Base-by-base conservation (phyloP, 2,888 invertebrate species). In the Ennomos fuscantarius region DNA sequence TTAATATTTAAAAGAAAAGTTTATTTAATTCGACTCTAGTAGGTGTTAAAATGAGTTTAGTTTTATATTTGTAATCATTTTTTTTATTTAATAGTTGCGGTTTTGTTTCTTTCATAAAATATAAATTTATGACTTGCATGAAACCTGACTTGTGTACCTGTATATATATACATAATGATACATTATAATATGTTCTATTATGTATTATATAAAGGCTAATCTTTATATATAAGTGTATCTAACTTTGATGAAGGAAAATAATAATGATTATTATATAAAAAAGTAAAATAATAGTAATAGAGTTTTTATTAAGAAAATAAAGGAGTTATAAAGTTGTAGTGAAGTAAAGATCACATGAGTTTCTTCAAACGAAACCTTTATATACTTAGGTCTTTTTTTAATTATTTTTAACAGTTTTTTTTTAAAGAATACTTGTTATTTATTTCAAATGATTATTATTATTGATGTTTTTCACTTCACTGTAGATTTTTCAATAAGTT, bases 401-500 rank as follows among this genome's bases (percentile, higher is more conserved):
- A 86, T 88, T 87, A 89, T 85, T 89, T 81, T 89, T 89, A 91
- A 89, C 89, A 88, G 82, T 87, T 89, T 90, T 86, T 86, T 87
- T 82, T 75, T 74, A 83, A 86, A 86, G 78, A 83, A 82, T 75
- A 88, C 84, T 89, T 91, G 92, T 92, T 92, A 92, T 92, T 92
- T 92, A 92, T 92, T 92, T 91, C 87, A 92, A 90, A 91, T 89
- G 91, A 91, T 89, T 90, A 90, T 90, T 53, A 89, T 86, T 88
- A 89, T 86, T 83, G 82, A 86, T 84, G 89, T 91, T 89, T 86
- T 85, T 85, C 78, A 74, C 76, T 87, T 85, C 83, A 80, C 72
- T 81, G 85, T 89, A 89, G 88, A 80, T 79, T 59, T 57, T 81
- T 76, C 82, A 76, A 81, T 90, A 89, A 87, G 84, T 89, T 89